Percentiles rank a stretch among this genome's conserved stretches.
These are phyloP conservation scores for Barnardius zonarius DNA, from an alignment of 2,113 vertebrate genomes.

Conservation along the genomic window DNA sequence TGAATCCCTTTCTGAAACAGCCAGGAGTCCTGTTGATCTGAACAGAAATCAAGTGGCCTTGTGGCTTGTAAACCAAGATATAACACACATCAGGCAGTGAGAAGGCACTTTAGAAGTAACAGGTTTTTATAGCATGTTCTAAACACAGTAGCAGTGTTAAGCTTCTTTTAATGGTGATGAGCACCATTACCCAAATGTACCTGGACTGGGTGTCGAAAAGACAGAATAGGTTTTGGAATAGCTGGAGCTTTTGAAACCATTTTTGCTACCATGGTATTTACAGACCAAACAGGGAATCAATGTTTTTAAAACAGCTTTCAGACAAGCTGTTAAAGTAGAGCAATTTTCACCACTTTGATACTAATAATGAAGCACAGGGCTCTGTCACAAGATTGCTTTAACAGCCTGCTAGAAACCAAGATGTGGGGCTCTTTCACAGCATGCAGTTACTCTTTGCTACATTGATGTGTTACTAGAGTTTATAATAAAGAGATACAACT, in stretches of 20 bases:
- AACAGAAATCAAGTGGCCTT: background rate
- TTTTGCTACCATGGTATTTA: background rate
- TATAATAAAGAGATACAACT: background rate
- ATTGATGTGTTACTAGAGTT: background rate
- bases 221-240: background rate
- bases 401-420: background rate
- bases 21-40: background rate
- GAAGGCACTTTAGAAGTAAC: background rate
- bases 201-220: background rate
- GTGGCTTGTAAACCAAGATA: background rate
- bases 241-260: background rate
- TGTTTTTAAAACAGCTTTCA: conserved; percentile 11
- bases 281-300: background rate
- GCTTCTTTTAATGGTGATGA: background rate
- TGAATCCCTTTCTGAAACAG: background rate
- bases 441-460: background rate
- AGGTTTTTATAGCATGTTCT: background rate
- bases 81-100: background rate
- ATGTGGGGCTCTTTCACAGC: background rate
- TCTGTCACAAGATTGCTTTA: background rate
- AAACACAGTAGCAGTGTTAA: background rate
- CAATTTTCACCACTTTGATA: background rate
- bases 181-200: background rate
- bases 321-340: background rate
- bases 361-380: background rate